These are phyloP conservation scores for Eupithecia pulchellata DNA, from an alignment of 2,888 invertebrate genomes.

Conservation along the genomic window DNA sequence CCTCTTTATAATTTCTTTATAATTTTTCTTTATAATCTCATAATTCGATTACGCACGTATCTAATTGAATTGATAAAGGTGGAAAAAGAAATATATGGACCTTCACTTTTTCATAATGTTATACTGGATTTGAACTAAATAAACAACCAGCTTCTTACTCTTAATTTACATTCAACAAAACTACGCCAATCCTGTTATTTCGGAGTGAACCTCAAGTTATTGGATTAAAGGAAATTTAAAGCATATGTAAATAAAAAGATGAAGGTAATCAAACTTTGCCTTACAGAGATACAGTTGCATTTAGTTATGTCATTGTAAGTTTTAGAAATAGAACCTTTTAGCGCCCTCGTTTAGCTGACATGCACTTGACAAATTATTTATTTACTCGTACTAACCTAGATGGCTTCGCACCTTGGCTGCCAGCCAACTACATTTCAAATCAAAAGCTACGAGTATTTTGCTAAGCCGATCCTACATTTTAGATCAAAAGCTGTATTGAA, in stretches of 20 bases:
- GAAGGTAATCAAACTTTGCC: background rate
- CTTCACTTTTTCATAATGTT: too few relatives aligned
- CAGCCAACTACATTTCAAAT: background rate
- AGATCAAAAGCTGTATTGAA: background rate
- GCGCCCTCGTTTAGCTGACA: background rate
- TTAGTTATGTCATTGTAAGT: background rate
- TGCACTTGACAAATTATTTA: constrained; percentile 1
- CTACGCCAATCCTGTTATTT: background rate
- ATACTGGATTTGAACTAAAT: too few relatives aligned
- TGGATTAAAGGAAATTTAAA: background rate
- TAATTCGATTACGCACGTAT: too few relatives aligned
- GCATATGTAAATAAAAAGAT: background rate
- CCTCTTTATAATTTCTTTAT: too few relatives aligned
- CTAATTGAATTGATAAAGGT: too few relatives aligned
- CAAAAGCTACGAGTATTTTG: background rate
- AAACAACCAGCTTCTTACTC: too few relatives aligned
- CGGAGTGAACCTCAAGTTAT: background rate
- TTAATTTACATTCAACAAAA: background rate
- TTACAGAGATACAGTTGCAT: background rate
- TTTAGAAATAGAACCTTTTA: constrained; percentile 1
- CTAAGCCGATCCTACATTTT: too few relatives aligned
- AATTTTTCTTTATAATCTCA: too few relatives aligned
- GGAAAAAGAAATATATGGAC: too few relatives aligned
- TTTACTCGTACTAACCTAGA: background rate
- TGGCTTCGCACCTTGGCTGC: background rate